Evolutionary conservation across 2,888 invertebrate genomes (phyloP), one percentile per base, ranked within the genome.

Genomic region (Eutolmus rufibarbis): DNA sequence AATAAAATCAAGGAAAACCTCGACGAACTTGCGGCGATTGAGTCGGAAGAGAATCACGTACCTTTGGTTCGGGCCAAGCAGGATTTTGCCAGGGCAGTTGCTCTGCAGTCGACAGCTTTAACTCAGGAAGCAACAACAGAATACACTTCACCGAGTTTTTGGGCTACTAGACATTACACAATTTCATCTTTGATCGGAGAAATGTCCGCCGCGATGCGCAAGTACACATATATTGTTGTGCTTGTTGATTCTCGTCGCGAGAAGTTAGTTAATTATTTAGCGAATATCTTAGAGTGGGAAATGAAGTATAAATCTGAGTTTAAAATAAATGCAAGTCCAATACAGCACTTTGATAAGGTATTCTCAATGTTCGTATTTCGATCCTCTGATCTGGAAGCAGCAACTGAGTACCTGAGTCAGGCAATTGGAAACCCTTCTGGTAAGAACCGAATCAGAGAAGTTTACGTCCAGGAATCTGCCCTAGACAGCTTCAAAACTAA

Each of bases 381-480:
- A 5, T 90, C 90, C 2, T 90, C 91, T 2, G 92, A 92, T 82
- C 40, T 91, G 5, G 90, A 92, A 51, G 90, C 91, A 8, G 91
- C 92, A 1, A 86, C 90, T 2, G 90, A 91, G 40, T 88, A 91
- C 88, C 87, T 92, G 37, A 86, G 89, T 0, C 88, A 88, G 57
- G 91, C 92, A 0, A 82, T 92, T 74, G 90, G 91, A 14, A 87
- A 90, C 74, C 91, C 92, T 2, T 90, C 90, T 19, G 88, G 87
- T 0, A 2, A 82, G 7, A 88, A 90, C 56, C 89, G 90, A 0
- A 90, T 92, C 16, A 90, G 90, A 19, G 91, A 91, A 1, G 89
- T 91, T 0, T 88, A 91, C 3, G 90, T 92, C 0, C 92, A 92
- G 88, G 92, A 92, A 87, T 90, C 90, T 2, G 89, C 91, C 4